Percentiles rank a stretch among this genome's conserved stretches.
Evolutionary conservation across 1,140 invertebrate genomes (phyloP).

Genomic region (Trichonephila clavipes): DNA sequence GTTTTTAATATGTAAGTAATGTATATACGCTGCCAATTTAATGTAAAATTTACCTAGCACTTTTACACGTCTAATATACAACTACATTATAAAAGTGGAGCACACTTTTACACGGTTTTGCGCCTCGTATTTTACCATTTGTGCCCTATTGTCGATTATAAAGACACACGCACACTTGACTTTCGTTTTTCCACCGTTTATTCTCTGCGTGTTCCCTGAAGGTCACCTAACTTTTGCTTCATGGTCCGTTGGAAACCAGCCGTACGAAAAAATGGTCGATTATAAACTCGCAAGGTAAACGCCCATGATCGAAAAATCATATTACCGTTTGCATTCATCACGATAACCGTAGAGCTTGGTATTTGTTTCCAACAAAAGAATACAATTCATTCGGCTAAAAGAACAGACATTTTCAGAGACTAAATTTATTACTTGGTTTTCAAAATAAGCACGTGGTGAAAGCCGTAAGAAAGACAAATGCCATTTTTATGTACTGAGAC

Average conservation of each 20-base stretch:
- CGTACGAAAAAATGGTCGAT: constrained; percentile 75
- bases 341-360: constrained; percentile 17
- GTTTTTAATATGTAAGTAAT: too few species aligned
- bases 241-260: constrained; percentile 67
- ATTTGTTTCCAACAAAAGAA: constrained; percentile 31
- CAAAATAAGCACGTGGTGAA: too few species aligned
- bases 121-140: constrained; percentile 17
- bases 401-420: not conserved
- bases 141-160: constrained; percentile 32
- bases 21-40: too few species aligned
- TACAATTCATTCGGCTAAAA: not conserved
- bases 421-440: not conserved
- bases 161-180: constrained; percentile 47
- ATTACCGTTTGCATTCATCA: constrained; percentile 61
- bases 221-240: constrained; percentile 72
- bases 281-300: constrained; percentile 64
- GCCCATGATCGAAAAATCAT: constrained; percentile 71
- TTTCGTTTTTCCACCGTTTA: constrained; percentile 36
- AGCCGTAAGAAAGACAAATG: too few species aligned
- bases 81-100: not conserved
- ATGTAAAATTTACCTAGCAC: too few species aligned
- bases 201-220: constrained; percentile 55
- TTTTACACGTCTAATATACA: not conserved
- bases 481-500: too few species aligned
- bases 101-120: constrained; percentile 39